A percentile compares a stretch with the other conserved stretches of the same genome.
Evolutionary conservation across 2,888 invertebrate genomes (phyloP).

Genomic region (Scrobipalpa atriplicella): DNA sequence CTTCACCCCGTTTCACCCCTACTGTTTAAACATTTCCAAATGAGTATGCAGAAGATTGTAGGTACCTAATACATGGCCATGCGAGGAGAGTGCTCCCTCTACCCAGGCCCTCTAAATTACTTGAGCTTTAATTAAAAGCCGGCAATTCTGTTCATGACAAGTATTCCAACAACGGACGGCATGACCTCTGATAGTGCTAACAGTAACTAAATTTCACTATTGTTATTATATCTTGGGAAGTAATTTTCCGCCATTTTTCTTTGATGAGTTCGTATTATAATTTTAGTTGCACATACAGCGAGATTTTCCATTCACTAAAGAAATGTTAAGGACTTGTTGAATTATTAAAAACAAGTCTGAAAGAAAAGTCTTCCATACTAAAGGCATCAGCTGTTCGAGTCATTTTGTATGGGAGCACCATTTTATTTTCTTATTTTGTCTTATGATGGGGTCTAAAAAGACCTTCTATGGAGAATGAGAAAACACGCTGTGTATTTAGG

Average conservation of each 20-base stretch:
- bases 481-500: too few relatives aligned
- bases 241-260: neutral
- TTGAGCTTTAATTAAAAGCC: slow-evolving; percentile 80
- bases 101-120: slow-evolving; percentile 77
- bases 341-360: too few relatives aligned
- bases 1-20: slow-evolving; percentile 45
- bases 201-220: slow-evolving; percentile 61
- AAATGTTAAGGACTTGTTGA: too few relatives aligned
- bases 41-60: slow-evolving; percentile 79
- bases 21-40: slow-evolving; percentile 80
- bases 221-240: slow-evolving; percentile 39
- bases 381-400: too few relatives aligned
- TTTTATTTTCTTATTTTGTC: too few relatives aligned
- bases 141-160: slow-evolving; percentile 80
- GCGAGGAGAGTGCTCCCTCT: slow-evolving; percentile 44
- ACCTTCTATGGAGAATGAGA: too few relatives aligned
- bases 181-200: slow-evolving; percentile 62
- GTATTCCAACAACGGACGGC: slow-evolving; percentile 69
- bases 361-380: too few relatives aligned
- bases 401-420: too few relatives aligned
- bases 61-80: slow-evolving; percentile 65
- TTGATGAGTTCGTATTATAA: neutral
- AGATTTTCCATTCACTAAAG: too few relatives aligned
- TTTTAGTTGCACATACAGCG: neutral
- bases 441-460: too few relatives aligned